Percentiles rank a stretch among this genome's conserved stretches.
Evolutionary conservation across 2,113 vertebrate genomes (phyloP).

Genomic region (Setophaga petechia): DNA sequence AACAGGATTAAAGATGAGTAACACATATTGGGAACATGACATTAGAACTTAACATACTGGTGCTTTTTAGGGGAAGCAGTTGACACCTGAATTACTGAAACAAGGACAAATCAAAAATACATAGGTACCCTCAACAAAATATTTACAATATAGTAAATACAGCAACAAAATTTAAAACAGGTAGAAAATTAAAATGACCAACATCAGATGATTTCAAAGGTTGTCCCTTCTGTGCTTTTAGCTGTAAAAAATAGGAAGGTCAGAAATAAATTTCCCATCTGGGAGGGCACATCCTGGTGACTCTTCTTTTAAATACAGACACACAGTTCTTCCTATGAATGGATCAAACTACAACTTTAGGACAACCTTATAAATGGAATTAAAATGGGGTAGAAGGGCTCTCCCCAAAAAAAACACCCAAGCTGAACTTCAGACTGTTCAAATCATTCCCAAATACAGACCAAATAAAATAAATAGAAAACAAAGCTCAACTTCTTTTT

Average conservation of each 20-base stretch:
- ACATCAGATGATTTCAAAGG: constrained; percentile 72
- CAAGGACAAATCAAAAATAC: constrained; percentile 73
- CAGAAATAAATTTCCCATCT: constrained; percentile 35
- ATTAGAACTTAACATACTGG: constrained; percentile 77
- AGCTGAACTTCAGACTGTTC: constrained; percentile 72
- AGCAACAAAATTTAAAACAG: constrained; percentile 73
- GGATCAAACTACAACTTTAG: constrained; percentile 63
- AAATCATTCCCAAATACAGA: constrained; percentile 77
- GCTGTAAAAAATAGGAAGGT: constrained; percentile 71
- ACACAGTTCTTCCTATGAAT: constrained; percentile 67
- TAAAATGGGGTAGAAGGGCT: constrained; percentile 68
- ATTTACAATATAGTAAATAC: constrained; percentile 79
- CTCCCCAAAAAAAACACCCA: constrained; percentile 79
- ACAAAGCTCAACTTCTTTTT: constrained; percentile 61
- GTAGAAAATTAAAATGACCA: constrained; percentile 71
- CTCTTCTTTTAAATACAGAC: constrained; percentile 54
- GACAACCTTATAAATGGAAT: constrained; percentile 77
- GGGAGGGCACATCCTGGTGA: constrained; percentile 60
- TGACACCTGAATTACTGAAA: constrained; percentile 76
- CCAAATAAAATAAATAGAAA: constrained; percentile 79
- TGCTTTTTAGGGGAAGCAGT: constrained; percentile 78
- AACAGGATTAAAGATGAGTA: constrained; percentile 80
- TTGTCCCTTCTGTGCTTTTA: constrained; percentile 81
- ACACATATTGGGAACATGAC: constrained; percentile 78
- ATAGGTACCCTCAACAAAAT: constrained; percentile 76